A percentile compares a stretch with the other conserved stretches of the same genome.
Evolutionary conservation across 2,113 vertebrate species (phyloP).

Genomic region (Equus przewalskii): DNA sequence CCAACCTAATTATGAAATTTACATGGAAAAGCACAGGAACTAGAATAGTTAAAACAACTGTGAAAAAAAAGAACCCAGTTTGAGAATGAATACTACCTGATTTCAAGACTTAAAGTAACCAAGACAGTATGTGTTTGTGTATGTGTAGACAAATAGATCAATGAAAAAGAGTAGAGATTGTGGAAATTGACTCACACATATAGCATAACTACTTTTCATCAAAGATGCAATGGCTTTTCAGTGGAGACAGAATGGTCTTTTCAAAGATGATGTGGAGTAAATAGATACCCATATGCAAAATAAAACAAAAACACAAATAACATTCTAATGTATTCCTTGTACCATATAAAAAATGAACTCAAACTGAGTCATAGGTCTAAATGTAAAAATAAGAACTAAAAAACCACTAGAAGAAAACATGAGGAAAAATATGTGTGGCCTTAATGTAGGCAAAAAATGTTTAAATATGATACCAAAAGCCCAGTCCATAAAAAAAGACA

Average conservation of each 20-base stretch:
- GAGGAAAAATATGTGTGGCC: background rate
- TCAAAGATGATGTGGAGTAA: background rate
- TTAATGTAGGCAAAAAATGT: background rate
- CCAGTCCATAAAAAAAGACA: background rate
- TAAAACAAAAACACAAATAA: background rate
- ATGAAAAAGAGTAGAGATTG: background rate
- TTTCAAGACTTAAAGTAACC: background rate
- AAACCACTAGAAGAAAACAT: background rate
- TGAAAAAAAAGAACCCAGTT: background rate
- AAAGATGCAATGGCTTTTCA: background rate
- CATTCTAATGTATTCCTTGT: background rate
- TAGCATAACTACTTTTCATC: background rate
- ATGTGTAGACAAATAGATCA: background rate
- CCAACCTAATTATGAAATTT: background rate
- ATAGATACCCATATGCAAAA: background rate
- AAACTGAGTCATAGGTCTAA: background rate
- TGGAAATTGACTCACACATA: background rate
- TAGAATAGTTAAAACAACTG: background rate
- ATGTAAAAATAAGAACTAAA: background rate
- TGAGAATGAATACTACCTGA: background rate
- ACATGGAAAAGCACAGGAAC: background rate
- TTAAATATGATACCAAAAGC: background rate
- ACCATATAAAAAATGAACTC: background rate
- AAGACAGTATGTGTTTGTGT: background rate
- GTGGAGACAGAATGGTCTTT: background rate